Conservation (phyloP, 92 coral and sea anemone genomes). For the Montipora capitata region DNA sequence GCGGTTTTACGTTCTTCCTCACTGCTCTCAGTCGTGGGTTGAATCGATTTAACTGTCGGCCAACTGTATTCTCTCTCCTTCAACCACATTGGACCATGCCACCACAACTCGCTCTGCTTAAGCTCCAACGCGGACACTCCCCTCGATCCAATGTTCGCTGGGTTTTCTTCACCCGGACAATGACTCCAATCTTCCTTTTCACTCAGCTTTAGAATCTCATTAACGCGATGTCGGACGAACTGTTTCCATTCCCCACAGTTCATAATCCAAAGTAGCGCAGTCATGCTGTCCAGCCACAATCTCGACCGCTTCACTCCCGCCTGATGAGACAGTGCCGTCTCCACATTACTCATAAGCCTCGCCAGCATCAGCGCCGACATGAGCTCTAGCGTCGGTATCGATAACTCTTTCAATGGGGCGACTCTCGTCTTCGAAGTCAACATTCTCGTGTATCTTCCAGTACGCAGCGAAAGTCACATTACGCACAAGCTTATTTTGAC, state of each 20-base stretch:
- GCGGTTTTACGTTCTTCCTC: background rate
- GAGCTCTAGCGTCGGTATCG: background rate
- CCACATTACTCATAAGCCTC: background rate
- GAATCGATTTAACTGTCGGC: slow-evolving; percentile 1
- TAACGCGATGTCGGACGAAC: background rate
- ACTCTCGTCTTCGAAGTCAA: background rate
- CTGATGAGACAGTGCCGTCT: slow-evolving; percentile 2
- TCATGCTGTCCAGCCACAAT: background rate
- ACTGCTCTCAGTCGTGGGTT: background rate
- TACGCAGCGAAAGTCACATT: background rate
- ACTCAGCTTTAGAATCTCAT: too few relatives aligned
- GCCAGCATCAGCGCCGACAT: background rate
- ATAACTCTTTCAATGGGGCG: too few relatives aligned
- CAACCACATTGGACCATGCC: too few relatives aligned
- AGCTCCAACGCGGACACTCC: too few relatives aligned
- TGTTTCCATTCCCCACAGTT: background rate
- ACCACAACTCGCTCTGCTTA: too few relatives aligned
- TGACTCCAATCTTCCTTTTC: background rate
- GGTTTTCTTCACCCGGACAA: background rate
- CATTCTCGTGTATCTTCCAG: slow-evolving; percentile 4
- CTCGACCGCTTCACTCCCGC: background rate
- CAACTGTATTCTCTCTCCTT: background rate
- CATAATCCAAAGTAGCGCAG: background rate
- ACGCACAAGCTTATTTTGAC: too few relatives aligned
- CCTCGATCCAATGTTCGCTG: too few relatives aligned